A percentile compares a stretch with the other conserved stretches of the same genome.
These are phyloP conservation scores for Neuroscelio doddi DNA, from an alignment of 2,888 invertebrate species.

Conservation along the genomic window DNA sequence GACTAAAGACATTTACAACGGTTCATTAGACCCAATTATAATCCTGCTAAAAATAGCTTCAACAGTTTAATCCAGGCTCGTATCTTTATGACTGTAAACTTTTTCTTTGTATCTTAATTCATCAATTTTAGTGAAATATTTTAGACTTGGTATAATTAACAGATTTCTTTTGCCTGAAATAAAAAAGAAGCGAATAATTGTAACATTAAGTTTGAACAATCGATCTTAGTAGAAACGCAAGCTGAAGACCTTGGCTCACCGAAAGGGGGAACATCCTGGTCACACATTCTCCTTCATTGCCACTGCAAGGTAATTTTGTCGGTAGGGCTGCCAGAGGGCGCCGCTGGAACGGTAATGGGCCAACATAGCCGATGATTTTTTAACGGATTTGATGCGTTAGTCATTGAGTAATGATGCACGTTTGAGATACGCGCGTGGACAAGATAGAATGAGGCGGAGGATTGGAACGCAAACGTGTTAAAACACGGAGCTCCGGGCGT, in stretches of 20 bases:
- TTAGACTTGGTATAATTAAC: no score
- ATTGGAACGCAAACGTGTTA: slow-evolving; percentile 39
- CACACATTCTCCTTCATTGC: slow-evolving; percentile 44
- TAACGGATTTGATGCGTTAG: slow-evolving; percentile 52
- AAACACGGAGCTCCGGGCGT: slow-evolving; percentile 48
- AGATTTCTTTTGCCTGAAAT: background rate
- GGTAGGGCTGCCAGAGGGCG: slow-evolving; percentile 44
- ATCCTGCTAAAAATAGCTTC: slow-evolving; percentile 10
- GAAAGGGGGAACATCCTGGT: slow-evolving; percentile 55
- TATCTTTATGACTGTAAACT: no score
- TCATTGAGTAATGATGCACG: slow-evolving; percentile 64
- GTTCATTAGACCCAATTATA: slow-evolving; percentile 17
- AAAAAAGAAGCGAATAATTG: background rate
- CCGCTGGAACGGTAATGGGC: slow-evolving; percentile 55
- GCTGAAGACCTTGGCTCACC: slow-evolving; percentile 43
- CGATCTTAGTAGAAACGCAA: slow-evolving; percentile 25
- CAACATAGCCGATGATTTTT: slow-evolving; percentile 63
- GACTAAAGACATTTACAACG: slow-evolving; percentile 17
- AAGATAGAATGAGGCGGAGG: slow-evolving; percentile 5
- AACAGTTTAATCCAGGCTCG: background rate
- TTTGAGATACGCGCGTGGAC: slow-evolving; percentile 51
- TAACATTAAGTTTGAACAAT: slow-evolving; percentile 17
- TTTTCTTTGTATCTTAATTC: no score
- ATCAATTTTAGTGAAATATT: no score
- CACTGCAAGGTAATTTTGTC: slow-evolving; percentile 24